Percentiles rank a stretch among this genome's conserved stretches.
phyloP scores from a whole-genome alignment of 2,113 vertebrate genomes.

The Scomber colias region DNA sequence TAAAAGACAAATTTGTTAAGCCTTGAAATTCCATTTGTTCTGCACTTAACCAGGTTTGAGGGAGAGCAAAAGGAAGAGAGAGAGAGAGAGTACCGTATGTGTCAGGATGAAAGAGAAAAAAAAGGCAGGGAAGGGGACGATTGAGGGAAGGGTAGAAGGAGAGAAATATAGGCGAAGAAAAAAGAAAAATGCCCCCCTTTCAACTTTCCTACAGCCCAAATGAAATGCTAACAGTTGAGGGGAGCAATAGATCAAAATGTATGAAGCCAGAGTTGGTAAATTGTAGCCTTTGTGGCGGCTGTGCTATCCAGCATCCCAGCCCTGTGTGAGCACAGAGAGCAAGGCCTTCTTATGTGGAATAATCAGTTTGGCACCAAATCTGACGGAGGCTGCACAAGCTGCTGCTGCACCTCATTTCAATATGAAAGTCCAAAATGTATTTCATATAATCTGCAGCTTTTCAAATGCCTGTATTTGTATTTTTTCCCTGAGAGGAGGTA shows the following conservation, averaged over 20 bases:
- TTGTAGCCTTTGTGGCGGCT: slow-evolving; percentile 81
- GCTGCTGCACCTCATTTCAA: slow-evolving; percentile 82
- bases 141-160: slow-evolving; percentile 54
- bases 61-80: slow-evolving; percentile 44
- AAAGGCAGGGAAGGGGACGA: slow-evolving; percentile 43
- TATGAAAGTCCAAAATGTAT: slow-evolving; percentile 83
- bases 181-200: slow-evolving; percentile 77
- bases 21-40: slow-evolving; percentile 83
- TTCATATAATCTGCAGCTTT: slow-evolving; percentile 82
- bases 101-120: slow-evolving; percentile 54
- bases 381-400: slow-evolving; percentile 73
- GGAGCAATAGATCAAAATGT: slow-evolving; percentile 83
- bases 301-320: slow-evolving; percentile 81
- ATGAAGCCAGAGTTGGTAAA: slow-evolving; percentile 82
- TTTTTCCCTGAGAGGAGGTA: slow-evolving; percentile 61
- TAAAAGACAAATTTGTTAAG: slow-evolving; percentile 85
- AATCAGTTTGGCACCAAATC: slow-evolving; percentile 82
- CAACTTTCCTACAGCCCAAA: slow-evolving; percentile 80
- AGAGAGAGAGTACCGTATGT: slow-evolving; percentile 40
- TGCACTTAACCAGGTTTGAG: slow-evolving; percentile 80
- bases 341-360: slow-evolving; percentile 81
- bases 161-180: slow-evolving; percentile 74
- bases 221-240: slow-evolving; percentile 81
- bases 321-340: slow-evolving; percentile 78
- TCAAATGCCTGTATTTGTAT: slow-evolving; percentile 75